Base-by-base conservation (phyloP, 64 coral and sea anemone genomes). In the Pocillopora verrucosa region DNA sequence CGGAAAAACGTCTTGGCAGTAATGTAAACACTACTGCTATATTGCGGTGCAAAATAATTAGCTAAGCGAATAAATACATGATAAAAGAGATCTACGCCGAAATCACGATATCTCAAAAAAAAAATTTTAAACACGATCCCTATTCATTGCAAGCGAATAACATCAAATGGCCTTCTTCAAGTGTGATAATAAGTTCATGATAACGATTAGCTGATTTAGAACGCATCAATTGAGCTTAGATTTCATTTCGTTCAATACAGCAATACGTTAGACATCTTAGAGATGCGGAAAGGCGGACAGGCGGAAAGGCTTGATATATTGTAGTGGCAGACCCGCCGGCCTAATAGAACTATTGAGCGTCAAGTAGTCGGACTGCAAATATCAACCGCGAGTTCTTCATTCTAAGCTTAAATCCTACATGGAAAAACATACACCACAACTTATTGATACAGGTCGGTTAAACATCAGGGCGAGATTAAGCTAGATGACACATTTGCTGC, bases 141-240 rank as follows among this genome's bases (percentile, higher is more conserved):
- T 16, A 16, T 72, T 85, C 72, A 85, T 85, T 63, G 45, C 57
- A 25, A 20, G 22, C 37, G 41, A 83, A 85, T 51, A 51, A 51
- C 41, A 51, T 72, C 82, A 85, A 85, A 85, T 70, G 19, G 25
- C 63, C 3, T 19, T 20, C 24, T 20, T 85, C 41, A 65, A 72
- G 22, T 56, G 65, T 5, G 68, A 67, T 67, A 69, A 84, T 65
- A 84, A 65, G 61, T 84, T 84, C 30, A 38, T 51, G 64, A 85
- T 72, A 72, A 72, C 82, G 1, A 85, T 56, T 25, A 59, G 56
- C 58, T 62, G 57, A 81, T 64, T 81, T 34, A 34, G 9, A 65
- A 35, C 45, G 13, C 20, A 56, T 20, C 5, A 65, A 14, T n/a
- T 56, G 36, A 69, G 82, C 57, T 84, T 1, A 72, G 65, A 65